These are phyloP conservation scores for Holacanthella duospinosa DNA, from an alignment of 2,888 invertebrate species.

Conservation along the genomic window DNA sequence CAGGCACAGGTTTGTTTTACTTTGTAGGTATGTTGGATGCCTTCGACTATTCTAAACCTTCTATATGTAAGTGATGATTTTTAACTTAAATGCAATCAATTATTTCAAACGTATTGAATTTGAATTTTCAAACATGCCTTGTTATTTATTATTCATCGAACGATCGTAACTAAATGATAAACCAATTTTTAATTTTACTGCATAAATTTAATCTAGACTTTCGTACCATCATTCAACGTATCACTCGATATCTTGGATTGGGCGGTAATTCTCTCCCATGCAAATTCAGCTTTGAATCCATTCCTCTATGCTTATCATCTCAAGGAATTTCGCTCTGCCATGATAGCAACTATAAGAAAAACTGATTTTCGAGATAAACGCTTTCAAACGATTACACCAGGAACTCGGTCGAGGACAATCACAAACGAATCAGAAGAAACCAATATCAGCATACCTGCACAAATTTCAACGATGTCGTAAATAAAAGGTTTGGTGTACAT, in stretches of 20 bases:
- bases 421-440: background rate
- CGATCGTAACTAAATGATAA: too few species aligned
- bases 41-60: slow-evolving; percentile 83
- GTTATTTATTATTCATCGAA: too few species aligned
- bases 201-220: slow-evolving; percentile 43
- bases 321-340: slow-evolving; percentile 67
- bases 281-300: slow-evolving; percentile 88
- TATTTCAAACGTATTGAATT: too few species aligned
- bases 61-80: slow-evolving; percentile 55
- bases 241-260: slow-evolving; percentile 60
- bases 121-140: too few species aligned
- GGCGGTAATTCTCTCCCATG: slow-evolving; percentile 77
- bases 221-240: slow-evolving; percentile 59
- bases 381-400: background rate
- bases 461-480: too few species aligned
- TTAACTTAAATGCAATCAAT: background rate
- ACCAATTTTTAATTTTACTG: background rate
- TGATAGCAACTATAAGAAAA: slow-evolving; percentile 42
- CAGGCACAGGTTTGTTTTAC: too few species aligned
- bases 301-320: slow-evolving; percentile 83
- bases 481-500: too few species aligned
- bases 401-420: background rate
- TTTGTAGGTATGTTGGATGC: slow-evolving; percentile 68
- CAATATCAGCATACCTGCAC: too few species aligned
- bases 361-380: background rate